These are phyloP conservation scores for Chlamydotis undulata DNA, from an alignment of 2,113 vertebrate species.

Conservation along the genomic window DNA sequence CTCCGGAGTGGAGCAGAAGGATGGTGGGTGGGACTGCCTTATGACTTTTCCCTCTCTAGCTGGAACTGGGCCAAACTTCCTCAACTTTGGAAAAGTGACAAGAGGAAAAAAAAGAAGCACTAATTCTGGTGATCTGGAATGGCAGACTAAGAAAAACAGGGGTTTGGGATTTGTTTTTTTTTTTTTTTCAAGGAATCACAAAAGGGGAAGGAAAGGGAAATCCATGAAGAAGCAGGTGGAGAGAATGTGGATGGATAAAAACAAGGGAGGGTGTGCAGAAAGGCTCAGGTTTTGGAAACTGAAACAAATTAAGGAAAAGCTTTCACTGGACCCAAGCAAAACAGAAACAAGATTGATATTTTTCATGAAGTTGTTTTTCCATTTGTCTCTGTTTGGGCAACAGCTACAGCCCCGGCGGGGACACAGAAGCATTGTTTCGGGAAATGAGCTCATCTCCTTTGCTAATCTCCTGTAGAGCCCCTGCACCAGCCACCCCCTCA, in stretches of 20 bases:
- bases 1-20: constrained; percentile 46
- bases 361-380: background rate
- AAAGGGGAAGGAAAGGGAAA: background rate
- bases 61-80: constrained; percentile 42
- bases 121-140: constrained; percentile 31
- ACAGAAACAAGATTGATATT: background rate
- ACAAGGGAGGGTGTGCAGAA: background rate
- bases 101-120: background rate
- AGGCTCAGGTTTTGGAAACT: background rate
- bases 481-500: background rate
- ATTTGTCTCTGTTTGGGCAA: background rate
- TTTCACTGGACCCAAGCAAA: background rate
- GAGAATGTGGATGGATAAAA: background rate
- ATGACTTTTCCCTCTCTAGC: constrained; percentile 54
- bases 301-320: background rate
- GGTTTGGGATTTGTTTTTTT: background rate
- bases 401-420: background rate
- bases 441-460: background rate
- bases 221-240: background rate
- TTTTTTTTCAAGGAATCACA: background rate
- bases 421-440: background rate
- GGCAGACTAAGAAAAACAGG: constrained; percentile 7
- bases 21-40: constrained; percentile 58
- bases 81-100: constrained; percentile 56
- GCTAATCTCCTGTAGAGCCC: background rate